Evolutionary conservation across 2,113 vertebrate species (phyloP).

Genomic region (Manacus vitellinus): DNA sequence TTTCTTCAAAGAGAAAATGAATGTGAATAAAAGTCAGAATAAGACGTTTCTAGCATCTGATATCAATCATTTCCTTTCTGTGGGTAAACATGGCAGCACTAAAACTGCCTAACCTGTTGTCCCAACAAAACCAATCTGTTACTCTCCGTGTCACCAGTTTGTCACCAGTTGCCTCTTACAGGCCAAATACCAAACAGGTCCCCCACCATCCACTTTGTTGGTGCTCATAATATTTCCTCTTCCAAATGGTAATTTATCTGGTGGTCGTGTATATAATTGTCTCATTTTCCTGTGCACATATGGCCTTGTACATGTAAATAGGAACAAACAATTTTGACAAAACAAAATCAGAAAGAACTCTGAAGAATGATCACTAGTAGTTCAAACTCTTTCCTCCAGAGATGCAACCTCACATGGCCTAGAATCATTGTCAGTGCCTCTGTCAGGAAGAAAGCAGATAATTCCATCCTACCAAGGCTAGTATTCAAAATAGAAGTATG

Average conservation of each 20-base stretch:
- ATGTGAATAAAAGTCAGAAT: neutral
- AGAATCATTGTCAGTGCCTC: neutral
- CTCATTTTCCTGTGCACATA: neutral
- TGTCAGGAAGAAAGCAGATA: neutral
- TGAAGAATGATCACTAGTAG: neutral
- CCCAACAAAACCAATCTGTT: neutral
- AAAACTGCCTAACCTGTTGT: neutral
- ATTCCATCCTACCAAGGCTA: neutral
- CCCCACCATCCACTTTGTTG: neutral
- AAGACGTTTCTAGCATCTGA: neutral
- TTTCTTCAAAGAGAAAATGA: neutral
- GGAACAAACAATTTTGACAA: neutral
- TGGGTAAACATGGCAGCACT: neutral
- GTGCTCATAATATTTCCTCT: neutral
- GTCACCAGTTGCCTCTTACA: neutral
- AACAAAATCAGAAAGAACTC: neutral
- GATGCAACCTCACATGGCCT: neutral
- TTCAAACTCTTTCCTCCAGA: neutral
- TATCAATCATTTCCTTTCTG: neutral
- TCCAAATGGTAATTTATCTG: neutral
- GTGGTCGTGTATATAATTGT: neutral
- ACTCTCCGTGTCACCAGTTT: neutral
- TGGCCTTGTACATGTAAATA: neutral
- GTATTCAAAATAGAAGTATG: neutral
- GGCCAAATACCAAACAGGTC: neutral